These are phyloP conservation scores for Panthera tigris DNA, from an alignment of 2,113 vertebrate genomes.

Conservation along the genomic window DNA sequence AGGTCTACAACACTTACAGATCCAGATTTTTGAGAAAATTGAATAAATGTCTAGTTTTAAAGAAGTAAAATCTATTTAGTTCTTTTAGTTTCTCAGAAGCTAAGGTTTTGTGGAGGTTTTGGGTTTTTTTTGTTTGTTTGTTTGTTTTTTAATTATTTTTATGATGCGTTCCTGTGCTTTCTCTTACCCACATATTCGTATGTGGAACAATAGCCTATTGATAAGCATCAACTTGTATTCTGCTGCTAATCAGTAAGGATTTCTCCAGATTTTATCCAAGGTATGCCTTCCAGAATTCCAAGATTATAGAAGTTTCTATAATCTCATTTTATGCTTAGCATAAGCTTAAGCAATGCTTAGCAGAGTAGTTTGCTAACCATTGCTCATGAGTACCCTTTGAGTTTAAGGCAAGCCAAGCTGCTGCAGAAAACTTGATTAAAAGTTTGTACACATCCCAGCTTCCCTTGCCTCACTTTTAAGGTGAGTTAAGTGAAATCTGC, in stretches of 20 bases:
- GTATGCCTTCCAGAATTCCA: conserved; percentile 31
- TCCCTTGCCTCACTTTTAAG: neutral
- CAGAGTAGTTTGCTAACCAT: neutral
- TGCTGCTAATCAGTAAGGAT: conserved; percentile 31
- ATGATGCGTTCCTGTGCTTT: neutral
- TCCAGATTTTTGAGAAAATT: conserved; percentile 19
- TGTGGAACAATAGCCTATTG: neutral
- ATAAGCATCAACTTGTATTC: conserved; percentile 9
- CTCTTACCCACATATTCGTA: neutral
- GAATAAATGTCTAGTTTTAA: conserved; percentile 15
- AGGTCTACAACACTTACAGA: neutral
- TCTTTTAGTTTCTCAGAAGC: neutral
- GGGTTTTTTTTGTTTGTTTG: too few species aligned
- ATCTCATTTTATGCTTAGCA: too few species aligned
- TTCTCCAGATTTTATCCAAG: neutral
- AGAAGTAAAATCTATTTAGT: neutral
- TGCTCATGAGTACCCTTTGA: neutral
- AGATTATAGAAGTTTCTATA: neutral
- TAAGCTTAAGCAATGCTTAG: neutral
- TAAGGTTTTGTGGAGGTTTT: neutral
- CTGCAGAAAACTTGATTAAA: neutral
- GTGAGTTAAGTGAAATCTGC: neutral
- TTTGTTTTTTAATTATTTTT: neutral
- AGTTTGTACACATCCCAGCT: neutral
- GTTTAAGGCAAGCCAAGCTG: neutral